These are phyloP conservation scores for Procambarus clarkii DNA, from an alignment of 1,140 invertebrate species.

Conservation along the genomic window DNA sequence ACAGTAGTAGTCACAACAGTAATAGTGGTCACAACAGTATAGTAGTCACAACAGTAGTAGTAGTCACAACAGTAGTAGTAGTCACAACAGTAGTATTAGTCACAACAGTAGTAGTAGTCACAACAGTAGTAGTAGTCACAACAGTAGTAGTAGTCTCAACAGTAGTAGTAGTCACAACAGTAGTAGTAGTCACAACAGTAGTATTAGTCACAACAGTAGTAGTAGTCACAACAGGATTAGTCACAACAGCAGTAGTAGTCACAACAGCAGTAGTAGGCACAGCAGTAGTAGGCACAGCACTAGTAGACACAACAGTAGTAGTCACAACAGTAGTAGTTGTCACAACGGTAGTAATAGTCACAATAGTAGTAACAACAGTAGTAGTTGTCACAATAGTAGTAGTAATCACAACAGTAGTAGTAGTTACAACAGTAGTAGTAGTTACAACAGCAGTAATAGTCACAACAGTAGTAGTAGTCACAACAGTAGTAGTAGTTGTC, in stretches of 20 bases:
- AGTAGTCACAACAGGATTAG: background rate
- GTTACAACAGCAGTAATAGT: constrained; percentile 6
- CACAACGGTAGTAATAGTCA: background rate
- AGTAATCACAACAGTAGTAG: background rate
- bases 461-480: constrained; percentile 3
- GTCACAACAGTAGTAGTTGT: background rate
- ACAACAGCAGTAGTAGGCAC: too few species aligned
- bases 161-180: background rate
- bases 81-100: too few species aligned
- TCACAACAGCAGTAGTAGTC: too few species aligned
- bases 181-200: background rate
- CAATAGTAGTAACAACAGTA: constrained; percentile 13
- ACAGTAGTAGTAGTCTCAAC: background rate
- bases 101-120: too few species aligned
- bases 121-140: too few species aligned
- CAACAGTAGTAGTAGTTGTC: background rate
- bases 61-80: too few species aligned
- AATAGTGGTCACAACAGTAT: background rate
- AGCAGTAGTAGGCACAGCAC: too few species aligned
- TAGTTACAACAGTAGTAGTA: constrained; percentile 17
- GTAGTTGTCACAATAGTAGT: background rate
- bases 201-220: background rate
- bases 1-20: background rate
- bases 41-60: background rate
- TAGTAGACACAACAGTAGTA: too few species aligned